Base-by-base conservation (phyloP, 2,113 vertebrate genomes). In the Leptosomus discolor region DNA sequence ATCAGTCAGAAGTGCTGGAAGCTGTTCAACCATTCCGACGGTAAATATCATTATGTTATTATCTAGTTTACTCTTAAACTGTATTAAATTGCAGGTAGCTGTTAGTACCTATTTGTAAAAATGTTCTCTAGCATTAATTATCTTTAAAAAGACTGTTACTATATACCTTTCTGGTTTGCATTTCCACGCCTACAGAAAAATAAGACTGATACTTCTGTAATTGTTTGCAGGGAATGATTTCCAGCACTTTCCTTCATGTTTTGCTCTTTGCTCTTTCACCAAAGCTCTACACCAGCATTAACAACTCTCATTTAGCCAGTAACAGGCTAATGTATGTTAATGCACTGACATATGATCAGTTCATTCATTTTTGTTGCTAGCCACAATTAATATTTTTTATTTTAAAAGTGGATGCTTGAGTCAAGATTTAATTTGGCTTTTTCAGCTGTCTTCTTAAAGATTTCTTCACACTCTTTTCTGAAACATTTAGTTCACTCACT, bases 11-110 rank as follows among this genome's bases (percentile, higher is more conserved):
- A 99, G 98, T 82, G 14, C 95, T 60, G 98, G 98, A n/a, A 99
- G 98, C 97, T 99, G 98, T 94, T 99, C 99, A 57, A 99, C 99
- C 51, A 99, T 99, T 97, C 98, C 99, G 79, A 98, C 96, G 29
- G 99, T 99, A 98, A 98, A 97, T 98, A 58, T 12, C 74, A 8
- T 26, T 75, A 12, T 4, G 8, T 50, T 78, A 39, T 45, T 32
- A 51, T 8, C 16, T 70, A 13, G 10, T 56, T 70, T 75, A 34
- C 6, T 37, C 17, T 46, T 48, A 60, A 32, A 36, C 7, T 5
- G 11, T 13, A 7, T 71, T 80, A 77, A 73, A 68, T 63, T 85
- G 26, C 24, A 69, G 3, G 2, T 14, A 48, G 32, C 18, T 79
- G 17, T 53, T 80, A n/a, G 18, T 22, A n/a, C 4, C 16, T 46